Base-by-base conservation (phyloP, 2,888 invertebrate species). In the Drosophila pegasa region DNA sequence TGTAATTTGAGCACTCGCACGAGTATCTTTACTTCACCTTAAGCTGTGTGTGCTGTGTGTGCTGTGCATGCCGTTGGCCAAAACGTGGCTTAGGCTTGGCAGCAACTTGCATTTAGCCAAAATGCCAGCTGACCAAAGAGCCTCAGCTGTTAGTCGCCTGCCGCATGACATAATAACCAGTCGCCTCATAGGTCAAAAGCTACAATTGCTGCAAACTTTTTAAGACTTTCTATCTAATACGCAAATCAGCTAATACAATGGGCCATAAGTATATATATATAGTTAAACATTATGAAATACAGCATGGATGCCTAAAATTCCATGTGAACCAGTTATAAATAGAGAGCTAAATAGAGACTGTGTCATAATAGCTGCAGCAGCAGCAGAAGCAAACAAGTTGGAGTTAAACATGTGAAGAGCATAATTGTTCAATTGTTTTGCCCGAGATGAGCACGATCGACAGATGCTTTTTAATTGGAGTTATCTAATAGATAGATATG, bases 121-220 rank as follows among this genome's bases (percentile, higher is more conserved):
- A 66, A 66, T 73, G 73, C 70, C 74, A 74, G 50, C 67, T 71
- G 61, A 74, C 70, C 72, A 60, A 61, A 55, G 38, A 27, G 43
- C 5, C 52, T 37, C 41, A 58, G 41, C 60, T 45, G 35, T 31
- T 69, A 47, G 51, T 16, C 29, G 29, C 14, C 37, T 52, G 41
- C 37, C 47, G 41, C 60, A 71, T 72, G 68, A 76, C 75, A 76
- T 72, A 75, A 75, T 68, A 75, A 72, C 72, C 75, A 72, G 72
- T 69, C 71, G 20, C 22, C 54, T 27, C 14, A 75, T 75, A 76
- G 75, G 76, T 75, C 76, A 75, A 72, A 45, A 76, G 76, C 68
- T 68, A 61, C 29, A 54, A 22, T 41, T 40, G 45, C 55, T 35
- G 29, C 57, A 31, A 20, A 18, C 20, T 16, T 18, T 18, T 12